A percentile compares a stretch with the other conserved stretches of the same genome.
These are phyloP conservation scores for Prenolepis imparis DNA, from an alignment of 2,888 invertebrate species.

Conservation along the genomic window DNA sequence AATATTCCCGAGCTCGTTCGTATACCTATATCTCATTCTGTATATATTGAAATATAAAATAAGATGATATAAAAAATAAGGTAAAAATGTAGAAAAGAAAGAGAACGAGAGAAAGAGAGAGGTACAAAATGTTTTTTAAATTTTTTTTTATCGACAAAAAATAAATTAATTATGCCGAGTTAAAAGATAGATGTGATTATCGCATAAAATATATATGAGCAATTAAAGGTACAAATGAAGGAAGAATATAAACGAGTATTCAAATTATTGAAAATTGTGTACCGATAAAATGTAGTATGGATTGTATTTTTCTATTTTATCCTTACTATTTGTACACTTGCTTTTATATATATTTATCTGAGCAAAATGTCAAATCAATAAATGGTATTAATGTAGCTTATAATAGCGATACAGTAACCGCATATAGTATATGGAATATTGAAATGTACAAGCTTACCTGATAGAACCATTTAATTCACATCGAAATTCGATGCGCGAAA, in stretches of 20 bases:
- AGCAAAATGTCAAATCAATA: background rate
- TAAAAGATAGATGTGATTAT: background rate
- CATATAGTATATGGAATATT: slow-evolving; percentile 29
- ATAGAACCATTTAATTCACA: slow-evolving; percentile 37
- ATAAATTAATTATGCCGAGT: background rate
- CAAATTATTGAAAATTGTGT: slow-evolving; percentile 1
- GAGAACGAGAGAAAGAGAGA: background rate
- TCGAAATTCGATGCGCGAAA: slow-evolving; percentile 34
- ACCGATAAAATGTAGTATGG: background rate
- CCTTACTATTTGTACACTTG: background rate
- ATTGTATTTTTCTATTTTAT: background rate
- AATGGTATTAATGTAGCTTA: background rate
- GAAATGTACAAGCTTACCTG: slow-evolving; percentile 25
- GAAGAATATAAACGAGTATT: background rate
- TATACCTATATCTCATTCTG: background rate
- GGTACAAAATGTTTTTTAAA: background rate
- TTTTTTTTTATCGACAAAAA: background rate
- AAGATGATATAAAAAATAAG: background rate
- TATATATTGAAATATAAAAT: slow-evolving; percentile 13
- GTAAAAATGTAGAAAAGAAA: background rate
- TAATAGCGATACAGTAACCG: slow-evolving; percentile 9
- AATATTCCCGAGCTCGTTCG: slow-evolving; percentile 32
- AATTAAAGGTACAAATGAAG: background rate
- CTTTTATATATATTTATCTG: slow-evolving; percentile 4
- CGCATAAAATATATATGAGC: background rate